Percentiles rank a stretch among this genome's conserved stretches.
Evolutionary conservation across 2,797 vertebrate species (phyloP).

Genomic region (Diplodus puntazzo): DNA sequence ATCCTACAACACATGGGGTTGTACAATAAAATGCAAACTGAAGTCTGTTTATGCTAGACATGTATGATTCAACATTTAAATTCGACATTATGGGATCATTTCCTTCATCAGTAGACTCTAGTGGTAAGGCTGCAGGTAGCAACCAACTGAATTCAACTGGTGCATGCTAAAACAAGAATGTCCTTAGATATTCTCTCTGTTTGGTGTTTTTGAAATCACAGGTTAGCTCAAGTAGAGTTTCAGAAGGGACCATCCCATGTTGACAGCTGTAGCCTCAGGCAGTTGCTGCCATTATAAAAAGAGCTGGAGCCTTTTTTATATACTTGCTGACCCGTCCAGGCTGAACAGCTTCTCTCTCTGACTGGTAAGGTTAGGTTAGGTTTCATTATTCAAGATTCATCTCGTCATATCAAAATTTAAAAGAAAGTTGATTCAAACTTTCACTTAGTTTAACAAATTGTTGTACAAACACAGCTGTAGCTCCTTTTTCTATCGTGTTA

Average conservation of each 20-base stretch:
- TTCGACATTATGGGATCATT: no score
- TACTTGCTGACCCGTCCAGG: neutral
- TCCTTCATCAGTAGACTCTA: neutral
- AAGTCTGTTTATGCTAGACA: neutral
- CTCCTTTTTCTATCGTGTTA: neutral
- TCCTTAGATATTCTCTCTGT: no score
- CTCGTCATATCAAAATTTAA: neutral
- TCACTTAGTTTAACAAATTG: neutral
- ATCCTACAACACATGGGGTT: neutral
- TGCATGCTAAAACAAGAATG: no score
- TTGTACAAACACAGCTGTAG: neutral
- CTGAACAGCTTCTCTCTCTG: neutral
- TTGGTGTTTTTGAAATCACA: neutral
- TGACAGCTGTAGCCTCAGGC: neutral
- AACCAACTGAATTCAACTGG: no score
- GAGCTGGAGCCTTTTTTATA: neutral
- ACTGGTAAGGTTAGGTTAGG: conserved; percentile 10
- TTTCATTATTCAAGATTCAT: conserved; percentile 12
- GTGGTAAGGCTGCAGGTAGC: no score
- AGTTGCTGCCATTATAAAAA: neutral
- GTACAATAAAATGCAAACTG: neutral
- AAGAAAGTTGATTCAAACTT: neutral
- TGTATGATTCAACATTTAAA: neutral
- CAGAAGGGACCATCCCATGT: neutral
- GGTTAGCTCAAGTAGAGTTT: neutral